A percentile compares a stretch with the other conserved stretches of the same genome.
phyloP scores from a whole-genome alignment of 2,888 invertebrate species.

The Digitonthophagus gazella region DNA sequence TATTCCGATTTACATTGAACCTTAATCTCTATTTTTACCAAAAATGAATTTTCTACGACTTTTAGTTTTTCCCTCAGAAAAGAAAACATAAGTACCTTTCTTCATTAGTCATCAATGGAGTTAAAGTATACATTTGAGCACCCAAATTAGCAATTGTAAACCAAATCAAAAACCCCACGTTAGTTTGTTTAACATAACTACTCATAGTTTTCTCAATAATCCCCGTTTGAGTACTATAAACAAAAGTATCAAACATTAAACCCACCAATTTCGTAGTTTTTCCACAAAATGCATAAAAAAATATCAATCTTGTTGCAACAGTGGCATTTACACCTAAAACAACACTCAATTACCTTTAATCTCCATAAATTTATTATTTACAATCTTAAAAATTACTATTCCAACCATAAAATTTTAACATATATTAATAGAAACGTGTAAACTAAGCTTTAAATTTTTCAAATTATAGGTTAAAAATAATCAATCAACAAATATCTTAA shows the following conservation, averaged over 20 bases:
- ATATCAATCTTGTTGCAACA: not conserved
- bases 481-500: too few species aligned
- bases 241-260: constrained; percentile 3
- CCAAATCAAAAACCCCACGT: constrained; percentile 6
- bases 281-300: not conserved
- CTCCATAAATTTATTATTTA: not conserved
- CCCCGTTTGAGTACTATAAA: not conserved
- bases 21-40: too few species aligned
- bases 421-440: too few species aligned
- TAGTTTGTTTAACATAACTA: not conserved
- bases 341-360: too few species aligned
- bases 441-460: too few species aligned
- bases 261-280: constrained; percentile 1
- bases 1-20: too few species aligned
- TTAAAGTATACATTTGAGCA: constrained; percentile 1
- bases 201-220: constrained; percentile 2
- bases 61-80: too few species aligned
- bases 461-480: too few species aligned
- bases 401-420: too few species aligned
- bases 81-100: constrained; percentile 2
- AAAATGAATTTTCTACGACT: too few species aligned
- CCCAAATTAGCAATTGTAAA: not conserved
- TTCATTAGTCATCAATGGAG: not conserved
- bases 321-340: not conserved
- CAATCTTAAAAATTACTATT: too few species aligned